These are phyloP conservation scores for Stratiomys singularior DNA, from an alignment of 2,888 invertebrate genomes.

Conservation along the genomic window DNA sequence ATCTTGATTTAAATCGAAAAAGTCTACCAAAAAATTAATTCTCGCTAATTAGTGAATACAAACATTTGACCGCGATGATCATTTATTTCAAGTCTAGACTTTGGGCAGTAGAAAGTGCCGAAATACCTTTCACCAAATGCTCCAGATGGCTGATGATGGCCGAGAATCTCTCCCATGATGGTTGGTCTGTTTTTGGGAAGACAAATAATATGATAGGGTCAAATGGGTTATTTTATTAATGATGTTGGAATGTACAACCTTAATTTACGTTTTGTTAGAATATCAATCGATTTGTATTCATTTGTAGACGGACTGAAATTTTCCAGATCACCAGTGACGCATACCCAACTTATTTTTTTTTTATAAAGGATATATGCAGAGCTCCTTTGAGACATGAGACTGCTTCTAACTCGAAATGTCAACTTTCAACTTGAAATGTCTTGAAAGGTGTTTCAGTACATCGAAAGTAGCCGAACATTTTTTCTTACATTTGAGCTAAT, in stretches of 20 bases:
- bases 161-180: background rate
- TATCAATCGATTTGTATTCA: too few relatives aligned
- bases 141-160: conserved; percentile 38
- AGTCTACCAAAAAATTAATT: conserved; percentile 36
- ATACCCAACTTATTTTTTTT: too few relatives aligned
- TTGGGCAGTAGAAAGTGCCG: conserved; percentile 39
- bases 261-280: background rate
- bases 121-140: conserved; percentile 36
- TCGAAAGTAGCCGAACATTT: too few relatives aligned
- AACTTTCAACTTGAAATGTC: too few relatives aligned
- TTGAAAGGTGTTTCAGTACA: too few relatives aligned
- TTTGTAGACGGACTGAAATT: too few relatives aligned
- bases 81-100: conserved; percentile 44
- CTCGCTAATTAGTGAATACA: conserved; percentile 46
- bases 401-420: too few relatives aligned
- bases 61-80: conserved; percentile 25
- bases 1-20: conserved; percentile 19
- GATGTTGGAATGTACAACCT: conserved; percentile 5
- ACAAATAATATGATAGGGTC: conserved; percentile 38
- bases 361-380: too few relatives aligned
- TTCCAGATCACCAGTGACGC: too few relatives aligned
- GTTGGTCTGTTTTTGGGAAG: conserved; percentile 15
- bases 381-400: too few relatives aligned
- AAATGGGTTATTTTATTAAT: conserved; percentile 8
- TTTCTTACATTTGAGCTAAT: too few relatives aligned